Evolutionary conservation across 1,140 invertebrate species (phyloP), one percentile per base, ranked within the genome.

Genomic region (Drosophila serrata): DNA sequence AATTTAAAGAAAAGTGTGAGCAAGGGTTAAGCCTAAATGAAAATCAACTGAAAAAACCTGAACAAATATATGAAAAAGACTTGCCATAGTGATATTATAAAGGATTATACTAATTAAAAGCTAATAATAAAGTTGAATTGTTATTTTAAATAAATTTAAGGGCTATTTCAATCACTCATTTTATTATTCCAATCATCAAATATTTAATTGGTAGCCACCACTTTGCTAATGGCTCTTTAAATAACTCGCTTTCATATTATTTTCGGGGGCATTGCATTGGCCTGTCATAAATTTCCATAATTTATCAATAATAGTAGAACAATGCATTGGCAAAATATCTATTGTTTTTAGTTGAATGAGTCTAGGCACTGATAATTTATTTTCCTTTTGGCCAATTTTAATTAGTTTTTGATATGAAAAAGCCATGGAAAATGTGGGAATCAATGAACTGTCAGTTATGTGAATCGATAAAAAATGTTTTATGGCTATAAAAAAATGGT

Each of bases 321-420:
- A 37, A 49, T 60, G 45, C 35, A 27, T 29, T 58, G 31, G 22
- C 29, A 60, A 61, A 51, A 39, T 61, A 51, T 51, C 55, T 53
- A 49, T 70, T 70, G 51, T 70, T 72, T 72, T 69, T 69, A 57
- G 68, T 33, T 72, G 49, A 69, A 48, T 39, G 42, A 22, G 53
- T 70, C 39, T 40, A 33, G 12, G 15, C 13, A 43, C 33, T 15
- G 35, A 72, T 72, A 48, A 72, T 48, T 48, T 58, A 55, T 69
- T 48, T 56, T 57, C n/a, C 42, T 13, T 12, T 48, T 42, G 51
- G 64, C 24, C 27, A 40, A 55, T 70, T 72, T 72, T 72, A 72
- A 72, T 72, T 72, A 70, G 64, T 58, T 70, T 68, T 11, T 56
- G 68, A 33, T 48, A 33, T 39, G 49, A 69, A 33, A 29, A 22